Percentiles rank a stretch among this genome's conserved stretches.
These are phyloP conservation scores for Neodiprion lecontei DNA, from an alignment of 1,140 invertebrate genomes.

Conservation along the genomic window DNA sequence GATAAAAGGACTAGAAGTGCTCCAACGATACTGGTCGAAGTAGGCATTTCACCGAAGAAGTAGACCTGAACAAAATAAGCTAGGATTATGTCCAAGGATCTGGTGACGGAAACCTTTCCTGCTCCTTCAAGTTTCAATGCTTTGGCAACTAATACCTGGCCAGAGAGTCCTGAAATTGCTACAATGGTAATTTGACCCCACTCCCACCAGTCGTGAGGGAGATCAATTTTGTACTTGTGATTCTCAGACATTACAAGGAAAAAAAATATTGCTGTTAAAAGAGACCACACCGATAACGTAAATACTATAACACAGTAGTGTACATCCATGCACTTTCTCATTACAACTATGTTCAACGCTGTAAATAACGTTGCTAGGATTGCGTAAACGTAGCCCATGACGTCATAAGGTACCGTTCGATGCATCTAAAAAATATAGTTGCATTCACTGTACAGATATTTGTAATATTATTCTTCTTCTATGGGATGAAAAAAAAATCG, in stretches of 20 bases:
- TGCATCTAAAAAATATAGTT: slow-evolving; percentile 36
- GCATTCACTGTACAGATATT: not conserved
- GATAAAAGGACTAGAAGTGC: slow-evolving; percentile 59
- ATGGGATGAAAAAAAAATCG: too few species aligned
- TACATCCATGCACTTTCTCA: slow-evolving; percentile 63
- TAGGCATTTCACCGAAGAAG: slow-evolving; percentile 60
- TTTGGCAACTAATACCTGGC: slow-evolving; percentile 61
- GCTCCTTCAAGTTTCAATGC: slow-evolving; percentile 62
- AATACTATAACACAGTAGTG: slow-evolving; percentile 62
- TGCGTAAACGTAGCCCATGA: slow-evolving; percentile 60
- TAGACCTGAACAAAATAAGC: slow-evolving; percentile 63
- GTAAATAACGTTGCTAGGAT: slow-evolving; percentile 61
- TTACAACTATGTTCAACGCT: slow-evolving; percentile 63
- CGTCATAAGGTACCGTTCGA: slow-evolving; percentile 49
- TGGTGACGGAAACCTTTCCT: slow-evolving; percentile 62
- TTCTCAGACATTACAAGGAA: slow-evolving; percentile 45
- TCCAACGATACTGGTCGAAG: slow-evolving; percentile 55
- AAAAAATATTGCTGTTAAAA: slow-evolving; percentile 50
- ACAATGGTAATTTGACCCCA: slow-evolving; percentile 53
- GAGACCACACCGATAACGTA: slow-evolving; percentile 60
- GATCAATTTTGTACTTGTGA: slow-evolving; percentile 28
- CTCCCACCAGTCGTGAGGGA: slow-evolving; percentile 49
- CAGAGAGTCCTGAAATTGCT: slow-evolving; percentile 54
- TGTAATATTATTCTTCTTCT: too few species aligned
- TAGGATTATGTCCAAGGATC: slow-evolving; percentile 63